Evolutionary conservation across 2,113 vertebrate species (phyloP), one percentile per base, ranked within the genome.

Genomic region (Trichechus manatus): DNA sequence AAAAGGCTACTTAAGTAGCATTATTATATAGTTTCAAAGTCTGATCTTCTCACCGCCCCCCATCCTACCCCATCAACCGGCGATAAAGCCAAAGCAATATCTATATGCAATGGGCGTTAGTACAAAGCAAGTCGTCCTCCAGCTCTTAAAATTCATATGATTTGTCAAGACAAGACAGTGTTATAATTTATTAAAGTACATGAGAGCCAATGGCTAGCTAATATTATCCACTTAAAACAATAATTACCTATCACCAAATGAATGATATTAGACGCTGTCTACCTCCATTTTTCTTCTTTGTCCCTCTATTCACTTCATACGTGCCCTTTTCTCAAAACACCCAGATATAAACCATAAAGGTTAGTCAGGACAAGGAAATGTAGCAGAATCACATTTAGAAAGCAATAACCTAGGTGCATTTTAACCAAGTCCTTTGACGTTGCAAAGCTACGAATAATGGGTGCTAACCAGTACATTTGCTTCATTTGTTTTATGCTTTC

Each of bases 21-120:
- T 96, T 97, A 95, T 97, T 96, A 97, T 98, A 93, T 7, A 95
- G 97, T 96, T 97, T 96, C 95, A 25, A 90, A 97, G 97, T 97
- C 98, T 92, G 95, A 97, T 27, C 97, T 98, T 91, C 87, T 97
- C 80, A 1, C 44, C 20, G 10, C 1, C 5, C 44, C 9, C 7
- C 77, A 19, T 63, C 9, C 56, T 53, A 19, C 29, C 27, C 23
- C 25, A 1, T 1, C 29, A 33, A 50, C 56, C 53, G 98, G 97
- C 97, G 91, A 92, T 56, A 47, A 91, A 95, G 91, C 93, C 97
- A 87, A 93, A 97, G 97, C 79, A 97, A 96, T 94, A 72, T 87
- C 90, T 95, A 78, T 87, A 95, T 94, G 94, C 92, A 84, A 72
- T 79, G 95, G 96, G 90, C 83, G 88, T 95, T 44, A 56, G 82